A percentile compares a stretch with the other conserved stretches of the same genome.
Evolutionary conservation across 2,113 vertebrate genomes (phyloP).

Genomic region (Albula goreensis): DNA sequence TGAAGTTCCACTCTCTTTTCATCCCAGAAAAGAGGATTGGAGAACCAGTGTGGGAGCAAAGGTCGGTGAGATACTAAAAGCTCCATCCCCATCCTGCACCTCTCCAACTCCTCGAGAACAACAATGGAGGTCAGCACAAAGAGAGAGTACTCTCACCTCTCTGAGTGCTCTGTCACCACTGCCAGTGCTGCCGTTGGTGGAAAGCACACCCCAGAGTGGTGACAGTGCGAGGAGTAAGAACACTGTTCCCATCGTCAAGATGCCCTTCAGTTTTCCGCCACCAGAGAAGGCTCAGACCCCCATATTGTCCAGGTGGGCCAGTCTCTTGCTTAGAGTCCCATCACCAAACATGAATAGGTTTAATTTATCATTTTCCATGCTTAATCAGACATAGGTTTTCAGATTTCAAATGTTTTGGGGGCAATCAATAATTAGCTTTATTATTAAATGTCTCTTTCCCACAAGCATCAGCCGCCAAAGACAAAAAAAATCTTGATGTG

Average conservation of each 20-base stretch:
- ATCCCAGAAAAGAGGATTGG: conserved; percentile 1
- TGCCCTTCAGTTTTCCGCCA: conserved; percentile 7
- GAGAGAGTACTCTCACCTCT: conserved; percentile 46
- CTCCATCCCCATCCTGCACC: neutral
- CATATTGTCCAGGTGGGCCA: conserved; percentile 20
- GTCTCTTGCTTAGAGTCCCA: neutral
- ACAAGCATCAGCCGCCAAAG: too few relatives aligned
- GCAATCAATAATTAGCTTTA: too few relatives aligned
- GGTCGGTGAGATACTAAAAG: conserved; percentile 24
- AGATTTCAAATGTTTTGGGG: too few relatives aligned
- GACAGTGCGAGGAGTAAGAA: neutral
- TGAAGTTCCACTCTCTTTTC: conserved; percentile 8
- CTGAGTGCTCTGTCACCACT: neutral
- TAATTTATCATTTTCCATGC: too few relatives aligned
- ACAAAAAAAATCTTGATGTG: too few relatives aligned
- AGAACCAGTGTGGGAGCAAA: conserved; percentile 7
- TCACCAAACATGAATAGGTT: neutral
- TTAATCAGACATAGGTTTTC: too few relatives aligned
- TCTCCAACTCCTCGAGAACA: conserved; percentile 27
- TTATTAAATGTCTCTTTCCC: too few relatives aligned
- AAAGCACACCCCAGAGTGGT: conserved; percentile 25
- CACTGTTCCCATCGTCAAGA: neutral
- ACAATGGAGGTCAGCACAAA: conserved; percentile 39
- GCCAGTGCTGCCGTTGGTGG: neutral
- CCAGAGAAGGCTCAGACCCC: neutral